A percentile compares a stretch with the other conserved stretches of the same genome.
Evolutionary conservation across 53 echinoderm and acorn worm species (phyloP).

Genomic region (Holothuria leucospilota): DNA sequence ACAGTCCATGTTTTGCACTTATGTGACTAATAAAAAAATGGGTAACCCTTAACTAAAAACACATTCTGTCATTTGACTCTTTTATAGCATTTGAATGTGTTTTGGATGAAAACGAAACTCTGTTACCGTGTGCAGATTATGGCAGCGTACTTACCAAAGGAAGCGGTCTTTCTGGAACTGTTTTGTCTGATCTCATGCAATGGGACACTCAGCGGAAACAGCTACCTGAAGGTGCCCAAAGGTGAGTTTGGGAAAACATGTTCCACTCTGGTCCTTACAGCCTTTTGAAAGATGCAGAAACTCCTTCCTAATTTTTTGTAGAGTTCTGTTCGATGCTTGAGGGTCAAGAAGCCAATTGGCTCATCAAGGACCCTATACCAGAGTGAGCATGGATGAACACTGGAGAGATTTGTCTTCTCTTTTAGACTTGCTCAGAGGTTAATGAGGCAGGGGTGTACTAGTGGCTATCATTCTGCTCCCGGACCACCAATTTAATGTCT

Average conservation of each 20-base stretch:
- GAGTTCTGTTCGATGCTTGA: too few species aligned
- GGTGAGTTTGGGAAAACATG: slow-evolving; percentile 54
- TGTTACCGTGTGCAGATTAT: slow-evolving; percentile 86
- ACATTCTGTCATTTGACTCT: neutral
- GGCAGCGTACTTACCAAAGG: slow-evolving; percentile 86
- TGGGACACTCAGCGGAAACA: slow-evolving; percentile 95
- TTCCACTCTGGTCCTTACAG: neutral
- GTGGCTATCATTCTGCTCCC: too few species aligned
- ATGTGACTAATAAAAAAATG: too few species aligned
- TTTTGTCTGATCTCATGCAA: slow-evolving; percentile 97
- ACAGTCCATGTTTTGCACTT: too few species aligned
- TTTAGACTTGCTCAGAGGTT: too few species aligned
- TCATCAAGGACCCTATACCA: too few species aligned
- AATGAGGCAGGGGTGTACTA: too few species aligned
- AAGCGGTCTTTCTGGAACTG: slow-evolving; percentile 68
- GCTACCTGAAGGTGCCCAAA: slow-evolving; percentile 88
- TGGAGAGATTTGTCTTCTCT: too few species aligned
- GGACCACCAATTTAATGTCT: too few species aligned
- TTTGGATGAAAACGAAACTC: slow-evolving; percentile 74
- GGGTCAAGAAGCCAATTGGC: too few species aligned
- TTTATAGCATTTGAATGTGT: slow-evolving; percentile 92
- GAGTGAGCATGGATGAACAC: too few species aligned
- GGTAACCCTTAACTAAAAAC: too few species aligned
- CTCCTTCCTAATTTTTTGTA: neutral
- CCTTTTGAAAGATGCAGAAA: neutral